Conservation (phyloP, 2,113 vertebrate species). For the Ceyx margarethae region DNA sequence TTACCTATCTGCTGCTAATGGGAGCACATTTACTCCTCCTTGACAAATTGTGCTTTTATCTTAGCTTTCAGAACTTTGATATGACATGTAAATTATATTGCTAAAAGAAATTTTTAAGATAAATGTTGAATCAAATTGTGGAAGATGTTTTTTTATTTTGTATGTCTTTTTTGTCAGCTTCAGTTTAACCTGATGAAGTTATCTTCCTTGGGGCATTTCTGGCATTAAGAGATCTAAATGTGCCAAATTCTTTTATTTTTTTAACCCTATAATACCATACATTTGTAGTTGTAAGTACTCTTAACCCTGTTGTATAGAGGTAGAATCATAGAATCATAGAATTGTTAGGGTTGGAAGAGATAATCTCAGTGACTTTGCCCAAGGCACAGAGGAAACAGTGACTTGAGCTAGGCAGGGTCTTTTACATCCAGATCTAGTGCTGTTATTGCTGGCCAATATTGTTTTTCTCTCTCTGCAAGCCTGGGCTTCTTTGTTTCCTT, state of each 20-base stretch:
- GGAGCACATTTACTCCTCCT: not conserved
- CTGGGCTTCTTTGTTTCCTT: conserved; percentile 26
- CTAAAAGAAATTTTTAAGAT: not conserved
- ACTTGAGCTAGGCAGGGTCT: not conserved
- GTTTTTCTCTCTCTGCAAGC: not conserved
- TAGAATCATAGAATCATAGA: no score
- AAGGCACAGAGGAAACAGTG: not conserved
- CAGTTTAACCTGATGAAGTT: not conserved
- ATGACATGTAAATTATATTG: not conserved
- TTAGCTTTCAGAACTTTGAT: not conserved
- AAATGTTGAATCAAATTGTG: not conserved
- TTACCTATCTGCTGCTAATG: not conserved
- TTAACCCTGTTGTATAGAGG: not conserved
- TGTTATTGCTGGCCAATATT: conserved; percentile 26
- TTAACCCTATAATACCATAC: not conserved
- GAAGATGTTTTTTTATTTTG: not conserved
- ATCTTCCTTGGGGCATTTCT: not conserved
- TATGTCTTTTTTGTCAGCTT: not conserved
- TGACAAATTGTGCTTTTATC: not conserved
- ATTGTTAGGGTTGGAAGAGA: not conserved
- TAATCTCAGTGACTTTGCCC: not conserved
- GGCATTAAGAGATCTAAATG: not conserved
- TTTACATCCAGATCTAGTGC: not conserved
- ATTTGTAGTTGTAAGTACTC: not conserved
- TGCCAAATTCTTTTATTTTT: not conserved